phyloP scores from a whole-genome alignment of 37 sponge, comb jelly and placozoan genomes.

The Theonella swinhoei region DNA sequence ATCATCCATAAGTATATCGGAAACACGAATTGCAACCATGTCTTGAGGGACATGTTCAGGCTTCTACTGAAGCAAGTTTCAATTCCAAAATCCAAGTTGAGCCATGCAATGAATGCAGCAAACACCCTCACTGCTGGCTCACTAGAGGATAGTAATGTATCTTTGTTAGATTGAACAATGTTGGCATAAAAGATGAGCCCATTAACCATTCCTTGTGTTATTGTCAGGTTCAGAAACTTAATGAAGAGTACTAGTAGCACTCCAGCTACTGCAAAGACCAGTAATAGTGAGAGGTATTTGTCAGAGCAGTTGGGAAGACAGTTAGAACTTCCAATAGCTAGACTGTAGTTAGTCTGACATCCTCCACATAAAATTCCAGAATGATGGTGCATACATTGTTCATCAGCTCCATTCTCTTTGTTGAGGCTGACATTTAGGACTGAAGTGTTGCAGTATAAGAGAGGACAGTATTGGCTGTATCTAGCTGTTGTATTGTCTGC shows the following conservation, averaged over 20 bases:
- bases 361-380: constrained; percentile 53
- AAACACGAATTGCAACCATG: constrained; percentile 13
- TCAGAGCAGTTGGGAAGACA: constrained; percentile 21
- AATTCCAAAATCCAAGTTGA: constrained; percentile 30
- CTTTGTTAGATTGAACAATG: constrained; percentile 6
- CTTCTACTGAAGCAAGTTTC: constrained; percentile 40
- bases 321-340: constrained; percentile 14
- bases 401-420: not conserved
- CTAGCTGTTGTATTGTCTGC: not conserved
- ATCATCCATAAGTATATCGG: not conserved
- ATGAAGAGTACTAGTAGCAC: constrained; percentile 19
- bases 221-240: constrained; percentile 27
- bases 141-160: not conserved
- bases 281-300: not conserved
- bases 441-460: not conserved
- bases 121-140: not conserved
- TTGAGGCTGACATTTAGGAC: not conserved
- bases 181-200: constrained; percentile 49
- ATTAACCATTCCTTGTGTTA: constrained; percentile 37
- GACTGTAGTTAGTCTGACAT: constrained; percentile 29
- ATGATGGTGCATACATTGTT: constrained; percentile 33
- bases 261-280: constrained; percentile 27
- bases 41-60: constrained; percentile 21
- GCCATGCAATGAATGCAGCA: constrained; percentile 11
- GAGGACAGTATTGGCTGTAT: not conserved